A percentile compares a stretch with the other conserved stretches of the same genome.
Conservation (phyloP, 2,113 vertebrate species). For the Archocentrus centrarchus region DNA sequence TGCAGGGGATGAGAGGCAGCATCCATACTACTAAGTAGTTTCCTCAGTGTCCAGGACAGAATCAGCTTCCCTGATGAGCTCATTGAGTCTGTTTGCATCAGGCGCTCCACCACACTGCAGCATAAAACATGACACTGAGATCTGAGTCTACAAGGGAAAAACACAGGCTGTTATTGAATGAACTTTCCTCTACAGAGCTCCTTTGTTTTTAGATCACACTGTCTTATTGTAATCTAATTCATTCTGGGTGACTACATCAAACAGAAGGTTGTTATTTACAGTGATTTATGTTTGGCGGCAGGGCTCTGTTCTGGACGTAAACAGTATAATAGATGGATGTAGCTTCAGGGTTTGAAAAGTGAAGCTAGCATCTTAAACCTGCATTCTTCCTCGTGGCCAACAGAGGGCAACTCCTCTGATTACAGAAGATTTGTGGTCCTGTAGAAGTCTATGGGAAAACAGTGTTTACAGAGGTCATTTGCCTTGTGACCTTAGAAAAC, state of each 20-base stretch:
- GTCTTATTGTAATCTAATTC: not conserved
- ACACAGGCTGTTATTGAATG: not conserved
- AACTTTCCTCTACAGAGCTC: not conserved
- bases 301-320: not conserved
- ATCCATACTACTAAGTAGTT: not conserved
- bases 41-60: not conserved
- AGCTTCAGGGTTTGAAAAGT: not conserved
- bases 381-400: not conserved
- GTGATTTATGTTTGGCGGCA: not conserved
- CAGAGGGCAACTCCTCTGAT: not conserved
- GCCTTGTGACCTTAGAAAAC: not conserved
- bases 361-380: not conserved
- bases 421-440: not conserved
- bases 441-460: too few relatives aligned
- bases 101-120: not conserved
- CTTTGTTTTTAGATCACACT: constrained; percentile 4
- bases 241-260: not conserved
- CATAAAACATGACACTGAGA: not conserved
- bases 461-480: not conserved
- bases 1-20: not conserved
- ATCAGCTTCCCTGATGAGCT: not conserved
- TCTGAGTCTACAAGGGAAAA: not conserved
- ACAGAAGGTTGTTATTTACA: not conserved
- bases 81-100: constrained; percentile 2
- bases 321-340: not conserved